A percentile compares a stretch with the other conserved stretches of the same genome.
phyloP scores from a whole-genome alignment of 2,113 vertebrate species.

The Vidua chalybeata region DNA sequence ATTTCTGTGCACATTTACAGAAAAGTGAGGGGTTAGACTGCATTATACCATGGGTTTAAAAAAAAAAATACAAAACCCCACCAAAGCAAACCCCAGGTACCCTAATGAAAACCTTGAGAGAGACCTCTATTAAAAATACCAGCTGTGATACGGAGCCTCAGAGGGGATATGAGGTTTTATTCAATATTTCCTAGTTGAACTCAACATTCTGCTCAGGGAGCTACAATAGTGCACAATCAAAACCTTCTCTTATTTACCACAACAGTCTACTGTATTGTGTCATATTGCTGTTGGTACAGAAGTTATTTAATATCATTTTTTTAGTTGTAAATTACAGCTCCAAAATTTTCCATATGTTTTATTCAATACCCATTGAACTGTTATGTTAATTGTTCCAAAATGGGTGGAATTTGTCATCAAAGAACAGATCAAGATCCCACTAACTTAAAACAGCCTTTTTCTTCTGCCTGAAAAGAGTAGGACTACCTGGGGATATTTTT shows the following conservation, averaged over 20 bases:
- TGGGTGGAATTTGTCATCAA: constrained; percentile 9
- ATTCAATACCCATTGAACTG: not conserved
- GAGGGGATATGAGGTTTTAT: not conserved
- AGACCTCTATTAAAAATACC: not conserved
- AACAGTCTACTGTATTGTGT: not conserved
- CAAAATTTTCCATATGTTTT: not conserved
- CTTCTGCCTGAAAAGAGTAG: not conserved
- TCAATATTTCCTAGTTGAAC: not conserved
- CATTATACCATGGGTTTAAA: not conserved
- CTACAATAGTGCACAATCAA: not conserved
- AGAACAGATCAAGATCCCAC: not conserved
- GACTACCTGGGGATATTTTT: not conserved
- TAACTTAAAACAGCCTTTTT: not conserved
- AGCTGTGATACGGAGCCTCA: not conserved
- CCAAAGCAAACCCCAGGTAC: not conserved
- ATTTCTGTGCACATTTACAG: not conserved
- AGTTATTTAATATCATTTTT: constrained; percentile 1
- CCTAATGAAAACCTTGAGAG: not conserved
- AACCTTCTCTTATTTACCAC: constrained; percentile 20
- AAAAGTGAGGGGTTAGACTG: not conserved
- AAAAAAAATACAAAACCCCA: not conserved
- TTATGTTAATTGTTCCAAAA: not conserved
- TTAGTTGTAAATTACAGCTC: constrained; percentile 28
- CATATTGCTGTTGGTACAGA: not conserved
- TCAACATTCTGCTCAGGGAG: not conserved